Conservation (phyloP, 2,113 vertebrate genomes). For the Pteropus alecto region DNA sequence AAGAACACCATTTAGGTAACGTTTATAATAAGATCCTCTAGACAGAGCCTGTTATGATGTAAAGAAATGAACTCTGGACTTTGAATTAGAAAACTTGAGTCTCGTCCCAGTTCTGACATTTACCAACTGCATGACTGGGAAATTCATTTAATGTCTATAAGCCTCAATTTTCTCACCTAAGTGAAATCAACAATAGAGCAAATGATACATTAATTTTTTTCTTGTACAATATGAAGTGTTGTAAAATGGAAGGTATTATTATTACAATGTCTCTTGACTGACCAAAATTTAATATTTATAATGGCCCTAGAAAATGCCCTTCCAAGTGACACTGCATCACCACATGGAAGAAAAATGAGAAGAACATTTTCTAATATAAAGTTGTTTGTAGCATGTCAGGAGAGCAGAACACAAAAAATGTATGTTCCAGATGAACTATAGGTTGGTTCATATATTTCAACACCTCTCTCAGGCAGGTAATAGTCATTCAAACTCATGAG, state of each 20-base stretch:
- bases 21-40: not conserved
- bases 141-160: not conserved
- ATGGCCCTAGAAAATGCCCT: not conserved
- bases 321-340: not conserved
- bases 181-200: not conserved
- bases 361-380: conserved; percentile 34
- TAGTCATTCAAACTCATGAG: not conserved
- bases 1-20: not conserved
- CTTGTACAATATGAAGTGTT: not conserved
- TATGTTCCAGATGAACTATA: conserved; percentile 3
- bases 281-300: conserved; percentile 20
- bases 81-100: not conserved
- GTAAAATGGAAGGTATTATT: not conserved
- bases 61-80: not conserved
- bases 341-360: conserved; percentile 20
- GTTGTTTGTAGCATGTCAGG: not conserved
- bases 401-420: not conserved
- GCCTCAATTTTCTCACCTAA: not conserved
- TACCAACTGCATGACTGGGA: not conserved
- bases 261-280: not conserved
- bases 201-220: not conserved
- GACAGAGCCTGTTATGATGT: not conserved
- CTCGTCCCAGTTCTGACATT: not conserved
- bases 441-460: not conserved
- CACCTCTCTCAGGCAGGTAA: not conserved